A percentile compares a stretch with the other conserved stretches of the same genome.
These are phyloP conservation scores for Acanthacorydalis orientalis DNA, from an alignment of 2,888 invertebrate genomes.

Conservation along the genomic window DNA sequence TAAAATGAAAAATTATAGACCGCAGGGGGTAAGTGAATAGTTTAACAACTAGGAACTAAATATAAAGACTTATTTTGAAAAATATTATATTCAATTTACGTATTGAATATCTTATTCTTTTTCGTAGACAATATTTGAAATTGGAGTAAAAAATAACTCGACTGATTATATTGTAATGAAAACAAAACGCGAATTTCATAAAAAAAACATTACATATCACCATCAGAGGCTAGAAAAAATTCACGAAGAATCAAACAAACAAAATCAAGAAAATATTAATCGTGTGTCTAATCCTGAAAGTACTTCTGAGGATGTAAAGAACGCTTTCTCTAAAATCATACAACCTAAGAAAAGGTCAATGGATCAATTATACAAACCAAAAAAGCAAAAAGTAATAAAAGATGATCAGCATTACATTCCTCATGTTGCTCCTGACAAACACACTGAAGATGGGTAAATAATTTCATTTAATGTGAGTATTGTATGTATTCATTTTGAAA, in stretches of 20 bases:
- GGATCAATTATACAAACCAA: constrained; percentile 36
- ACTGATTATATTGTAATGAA: constrained; percentile 74
- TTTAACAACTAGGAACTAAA: background rate
- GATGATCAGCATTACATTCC: constrained; percentile 78
- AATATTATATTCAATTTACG: no score
- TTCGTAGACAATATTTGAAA: constrained; percentile 82
- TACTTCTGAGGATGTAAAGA: constrained; percentile 34
- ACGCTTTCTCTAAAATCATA: constrained; percentile 38
- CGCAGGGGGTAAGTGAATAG: constrained; percentile 46
- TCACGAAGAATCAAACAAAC: constrained; percentile 20
- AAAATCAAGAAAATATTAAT: constrained; percentile 21
- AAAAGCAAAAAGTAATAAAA: constrained; percentile 30
- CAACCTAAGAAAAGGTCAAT: constrained; percentile 37
- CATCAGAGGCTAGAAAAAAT: constrained; percentile 25
- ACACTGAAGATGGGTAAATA: constrained; percentile 63
- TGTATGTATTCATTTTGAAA: constrained; percentile 4
- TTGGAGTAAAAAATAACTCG: constrained; percentile 66
- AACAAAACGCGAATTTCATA: constrained; percentile 59
- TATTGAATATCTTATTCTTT: constrained; percentile 7
- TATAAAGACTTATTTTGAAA: no score
- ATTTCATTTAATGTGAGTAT: background rate
- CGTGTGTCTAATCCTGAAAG: constrained; percentile 22
- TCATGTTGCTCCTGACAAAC: constrained; percentile 68
- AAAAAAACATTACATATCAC: constrained; percentile 34
- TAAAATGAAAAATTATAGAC: constrained; percentile 58